Evolutionary conservation across 2,888 invertebrate species (phyloP), one percentile per base, ranked within the genome.

Genomic region (Abrostola tripartita): DNA sequence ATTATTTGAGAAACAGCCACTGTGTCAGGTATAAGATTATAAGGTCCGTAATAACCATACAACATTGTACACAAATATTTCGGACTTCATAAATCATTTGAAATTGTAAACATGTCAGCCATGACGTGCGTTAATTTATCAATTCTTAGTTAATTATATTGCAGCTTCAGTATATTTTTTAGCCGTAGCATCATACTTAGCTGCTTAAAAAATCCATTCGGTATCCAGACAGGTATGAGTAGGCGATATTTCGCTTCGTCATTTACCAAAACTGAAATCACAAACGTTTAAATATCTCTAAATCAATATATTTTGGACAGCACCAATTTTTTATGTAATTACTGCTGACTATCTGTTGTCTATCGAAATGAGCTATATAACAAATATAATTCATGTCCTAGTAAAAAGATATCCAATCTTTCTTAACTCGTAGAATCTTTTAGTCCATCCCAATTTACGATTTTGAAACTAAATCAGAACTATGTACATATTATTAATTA

Each of bases 191-290:
- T 63, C 36, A 57, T 60, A 12, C 37, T 58, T 61, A 36, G 37
- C 40, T 11, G 12, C 40, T n/a, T 37, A 61, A 74, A 71, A 60
- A 47, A 38, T 52, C 36, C n/a, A 36, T 42, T 60, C 12, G 24
- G 62, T 51, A 61, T 71, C 50, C 44, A 50, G 59, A 72, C 68
- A 42, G 50, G 53, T n/a, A 57, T 72, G 61, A 75, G 52, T 63
- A 9, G 12, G 64, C 63, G 10, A 49, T 53, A 57, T 52, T 42
- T 58, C 36, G 67, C 59, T 11, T 7, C 24, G 57, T 70, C 77
- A 79, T 70, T 65, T 42, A 64, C 69, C 65, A 67, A 62, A 54
- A 68, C 49, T 36, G 66, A 57, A 66, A 76, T 75, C 60, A 62
- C 61, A 68, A 36, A 76, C 52, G 14, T 11, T 10, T 52, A 57